Evolutionary conservation across 2,113 vertebrate species (phyloP).

Genomic region (Illadopsis cleaveri): DNA sequence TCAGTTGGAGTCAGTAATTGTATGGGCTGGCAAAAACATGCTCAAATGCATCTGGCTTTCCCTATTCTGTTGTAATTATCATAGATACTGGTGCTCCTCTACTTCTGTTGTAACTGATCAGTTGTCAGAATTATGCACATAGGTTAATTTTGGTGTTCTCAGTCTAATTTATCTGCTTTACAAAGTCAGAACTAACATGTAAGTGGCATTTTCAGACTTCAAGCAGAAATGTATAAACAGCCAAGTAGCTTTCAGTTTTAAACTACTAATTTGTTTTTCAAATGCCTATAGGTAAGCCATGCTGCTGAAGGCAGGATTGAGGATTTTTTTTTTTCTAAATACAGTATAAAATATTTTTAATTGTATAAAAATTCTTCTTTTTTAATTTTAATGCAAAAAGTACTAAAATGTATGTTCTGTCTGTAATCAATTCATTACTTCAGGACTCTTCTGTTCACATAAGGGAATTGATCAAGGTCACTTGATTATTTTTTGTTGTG

Average conservation of each 20-base stretch:
- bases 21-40: background rate
- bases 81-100: background rate
- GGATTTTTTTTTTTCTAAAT: background rate
- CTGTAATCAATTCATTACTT: background rate
- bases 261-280: background rate
- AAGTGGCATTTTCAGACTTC: background rate
- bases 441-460: background rate
- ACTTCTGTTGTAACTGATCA: background rate
- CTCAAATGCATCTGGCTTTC: background rate
- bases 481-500: background rate
- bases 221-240: background rate
- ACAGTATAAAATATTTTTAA: background rate
- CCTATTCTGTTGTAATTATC: background rate
- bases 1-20: background rate
- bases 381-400: accelerated
- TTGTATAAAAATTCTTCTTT: background rate
- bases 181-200: background rate
- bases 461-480: background rate
- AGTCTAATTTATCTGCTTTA: background rate
- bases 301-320: background rate
- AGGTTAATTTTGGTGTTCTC: background rate
- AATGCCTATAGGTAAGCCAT: background rate
- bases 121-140: background rate
- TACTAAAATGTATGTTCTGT: background rate
- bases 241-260: background rate